A percentile compares a stretch with the other conserved stretches of the same genome.
Evolutionary conservation across 2,113 vertebrate genomes (phyloP).

Genomic region (Ascaphus truei): DNA sequence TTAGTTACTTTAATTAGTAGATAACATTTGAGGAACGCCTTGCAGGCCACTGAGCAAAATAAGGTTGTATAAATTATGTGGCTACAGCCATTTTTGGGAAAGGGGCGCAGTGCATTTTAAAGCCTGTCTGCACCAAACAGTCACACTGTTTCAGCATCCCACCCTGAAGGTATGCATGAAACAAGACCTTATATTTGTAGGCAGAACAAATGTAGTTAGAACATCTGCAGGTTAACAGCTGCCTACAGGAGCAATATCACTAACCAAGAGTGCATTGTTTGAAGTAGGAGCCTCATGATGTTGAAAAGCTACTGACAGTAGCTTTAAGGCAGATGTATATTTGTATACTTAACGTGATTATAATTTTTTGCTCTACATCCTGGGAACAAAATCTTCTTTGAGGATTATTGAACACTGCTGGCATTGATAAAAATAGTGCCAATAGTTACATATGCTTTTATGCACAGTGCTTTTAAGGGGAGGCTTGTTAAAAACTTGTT

Average conservation of each 20-base stretch:
- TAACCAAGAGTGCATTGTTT: constrained; percentile 15
- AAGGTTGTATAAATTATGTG: background rate
- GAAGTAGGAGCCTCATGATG: constrained; percentile 10
- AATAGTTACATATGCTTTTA: constrained; percentile 7
- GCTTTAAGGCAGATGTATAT: constrained; percentile 15
- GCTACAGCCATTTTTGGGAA: background rate
- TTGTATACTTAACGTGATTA: constrained; percentile 19
- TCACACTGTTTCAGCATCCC: background rate
- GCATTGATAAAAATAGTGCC: constrained; percentile 11
- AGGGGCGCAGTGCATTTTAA: constrained; percentile 1
- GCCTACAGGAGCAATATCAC: background rate
- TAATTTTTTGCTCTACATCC: constrained; percentile 15
- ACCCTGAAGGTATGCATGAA: background rate
- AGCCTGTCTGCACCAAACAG: constrained; percentile 1
- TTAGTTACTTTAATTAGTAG: constrained; percentile 10
- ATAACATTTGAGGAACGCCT: constrained; percentile 26
- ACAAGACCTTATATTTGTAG: background rate
- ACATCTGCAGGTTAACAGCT: background rate
- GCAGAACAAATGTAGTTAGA: constrained; percentile 1
- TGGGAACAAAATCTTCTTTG: constrained; percentile 19
- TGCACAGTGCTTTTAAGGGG: background rate
- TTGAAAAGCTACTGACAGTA: constrained; percentile 15
- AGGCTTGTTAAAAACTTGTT: constrained; percentile 4
- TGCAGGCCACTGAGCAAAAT: background rate
- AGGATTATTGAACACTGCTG: constrained; percentile 23